Conservation (phyloP, 2,113 vertebrate species). For the Cynopterus brachyotis region DNA sequence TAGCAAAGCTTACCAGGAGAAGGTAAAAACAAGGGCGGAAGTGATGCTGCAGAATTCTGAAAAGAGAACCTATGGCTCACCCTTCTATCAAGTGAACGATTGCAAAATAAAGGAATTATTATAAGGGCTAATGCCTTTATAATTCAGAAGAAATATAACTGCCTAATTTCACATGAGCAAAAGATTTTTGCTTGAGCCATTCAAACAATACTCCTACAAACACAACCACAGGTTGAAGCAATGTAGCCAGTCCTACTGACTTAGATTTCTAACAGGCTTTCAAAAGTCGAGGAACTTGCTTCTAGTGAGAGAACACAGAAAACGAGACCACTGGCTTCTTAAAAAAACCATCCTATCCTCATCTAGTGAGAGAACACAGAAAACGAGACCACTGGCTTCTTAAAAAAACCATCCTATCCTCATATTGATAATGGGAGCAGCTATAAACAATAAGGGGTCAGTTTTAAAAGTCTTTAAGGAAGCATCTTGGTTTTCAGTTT, state of each 20-base stretch:
- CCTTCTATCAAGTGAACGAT: slow-evolving; percentile 19
- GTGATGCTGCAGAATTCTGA: neutral
- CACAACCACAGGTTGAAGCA: slow-evolving; percentile 39
- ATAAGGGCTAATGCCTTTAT: neutral
- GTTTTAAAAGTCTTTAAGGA: neutral
- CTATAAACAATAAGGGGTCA: neutral
- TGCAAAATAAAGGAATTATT: slow-evolving; percentile 14
- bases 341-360: neutral
- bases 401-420: neutral
- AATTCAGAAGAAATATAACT: slow-evolving; percentile 27
- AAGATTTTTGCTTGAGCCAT: neutral
- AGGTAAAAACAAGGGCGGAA: neutral
- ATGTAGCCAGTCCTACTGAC: neutral
- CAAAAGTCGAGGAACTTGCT: neutral
- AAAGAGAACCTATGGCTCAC: slow-evolving; percentile 39
- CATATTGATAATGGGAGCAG: neutral
- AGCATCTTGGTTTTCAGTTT: slow-evolving; percentile 1
- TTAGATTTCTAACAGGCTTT: neutral
- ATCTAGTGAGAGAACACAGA: neutral
- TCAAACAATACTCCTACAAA: neutral
- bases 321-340: slow-evolving; percentile 4
- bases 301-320: neutral
- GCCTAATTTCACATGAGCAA: neutral
- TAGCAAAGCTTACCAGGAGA: slow-evolving; percentile 10
- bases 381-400: slow-evolving; percentile 4